These are phyloP conservation scores for Macrotrachela quadricornifera DNA, from an alignment of 1,140 invertebrate species.

Conservation along the genomic window DNA sequence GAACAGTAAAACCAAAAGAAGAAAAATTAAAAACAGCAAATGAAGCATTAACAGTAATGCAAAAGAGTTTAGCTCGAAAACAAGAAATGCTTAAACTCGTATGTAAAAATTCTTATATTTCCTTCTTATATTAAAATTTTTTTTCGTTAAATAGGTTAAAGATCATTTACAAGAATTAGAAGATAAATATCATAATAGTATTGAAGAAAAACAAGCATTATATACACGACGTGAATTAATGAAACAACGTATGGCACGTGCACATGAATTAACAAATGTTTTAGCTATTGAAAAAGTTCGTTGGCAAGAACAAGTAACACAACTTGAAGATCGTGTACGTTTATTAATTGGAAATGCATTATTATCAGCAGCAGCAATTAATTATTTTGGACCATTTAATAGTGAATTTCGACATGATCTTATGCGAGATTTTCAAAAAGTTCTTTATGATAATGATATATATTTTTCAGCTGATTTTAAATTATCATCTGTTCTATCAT, in stretches of 20 bases:
- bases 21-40: constrained; percentile 7
- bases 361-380: constrained; percentile 21
- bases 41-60: constrained; percentile 12
- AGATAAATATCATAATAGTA: constrained; percentile 28
- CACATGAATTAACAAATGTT: constrained; percentile 52
- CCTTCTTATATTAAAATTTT: neutral
- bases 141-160: constrained; percentile 19
- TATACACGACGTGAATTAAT: constrained; percentile 45
- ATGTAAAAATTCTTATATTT: constrained; percentile 31
- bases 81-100: constrained; percentile 19
- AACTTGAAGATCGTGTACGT: constrained; percentile 20
- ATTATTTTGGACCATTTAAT: constrained; percentile 32
- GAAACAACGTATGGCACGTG: constrained; percentile 46
- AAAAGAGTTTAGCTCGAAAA: constrained; percentile 23
- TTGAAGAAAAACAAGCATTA: constrained; percentile 37
- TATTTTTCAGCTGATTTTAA: neutral
- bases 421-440: neutral
- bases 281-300: constrained; percentile 51
- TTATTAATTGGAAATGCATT: constrained; percentile 25
- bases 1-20: constrained; percentile 14
- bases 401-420: constrained; percentile 41
- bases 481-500: neutral
- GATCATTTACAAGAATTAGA: constrained; percentile 25
- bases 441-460: neutral
- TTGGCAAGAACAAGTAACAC: constrained; percentile 50